Evolutionary conservation across 2,888 invertebrate species (phyloP), one percentile per base, ranked within the genome.

Genomic region (Cerastis rubricosa): DNA sequence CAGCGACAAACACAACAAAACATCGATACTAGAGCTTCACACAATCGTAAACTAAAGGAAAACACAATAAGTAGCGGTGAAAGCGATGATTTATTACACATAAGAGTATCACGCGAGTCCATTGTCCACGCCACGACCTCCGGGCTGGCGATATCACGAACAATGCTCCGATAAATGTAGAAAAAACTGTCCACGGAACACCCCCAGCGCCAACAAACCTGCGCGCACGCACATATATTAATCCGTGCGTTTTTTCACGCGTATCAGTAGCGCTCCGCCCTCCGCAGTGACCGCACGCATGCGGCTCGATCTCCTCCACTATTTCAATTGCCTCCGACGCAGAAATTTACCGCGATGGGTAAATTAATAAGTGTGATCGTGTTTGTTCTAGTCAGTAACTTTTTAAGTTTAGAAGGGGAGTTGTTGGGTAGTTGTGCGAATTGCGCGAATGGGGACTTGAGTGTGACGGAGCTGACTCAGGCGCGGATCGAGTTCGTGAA

Each of bases 401-500:
- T 90, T 78, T 88, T 92, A 87, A 93, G 92, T 90, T 91, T 93
- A 74, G 93, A 93, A 43, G 92, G 93, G n/a, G 89, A 90, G 83
- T 90, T 91, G 90, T 88, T 93, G 76, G 94, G 94, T 29, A 93
- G 93, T 80, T 96, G 96, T 88, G 93, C 95, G 9, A 94, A 94
- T 69, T 95, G 96, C 91, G 95, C 93, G 40, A 94, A 92, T 63
- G 94, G 94, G 11, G 97, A 97, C 54, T 85, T 95, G 40, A 93
- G 91, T 77, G 93, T 92, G 67, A 96, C 97, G 64, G 97, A 98
- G 87, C 93, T 98, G 72, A 98, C 97, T 0, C 97, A 97, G 54
- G 96, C 98, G 57, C 96, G 98, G 83, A 97, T 98, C 81, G 98
- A 98, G 93, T 98, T 98, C 88, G 98, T 98, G 68, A 98, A 98